Percentiles rank a stretch among this genome's conserved stretches.
Evolutionary conservation across 2,113 vertebrate species (phyloP).

Genomic region (Rhinolophus sinicus): DNA sequence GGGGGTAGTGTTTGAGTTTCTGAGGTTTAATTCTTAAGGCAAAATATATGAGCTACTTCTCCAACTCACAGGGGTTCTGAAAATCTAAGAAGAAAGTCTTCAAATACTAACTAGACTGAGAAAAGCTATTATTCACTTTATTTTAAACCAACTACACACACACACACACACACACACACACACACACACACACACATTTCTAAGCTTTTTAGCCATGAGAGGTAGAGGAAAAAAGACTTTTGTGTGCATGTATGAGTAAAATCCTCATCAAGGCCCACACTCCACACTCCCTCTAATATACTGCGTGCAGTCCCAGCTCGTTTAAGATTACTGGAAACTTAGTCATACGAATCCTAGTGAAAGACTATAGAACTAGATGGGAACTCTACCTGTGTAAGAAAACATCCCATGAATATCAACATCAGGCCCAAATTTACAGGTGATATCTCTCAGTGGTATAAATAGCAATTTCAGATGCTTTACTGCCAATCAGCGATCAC

Average conservation of each 20-base stretch:
- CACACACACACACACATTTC: background rate
- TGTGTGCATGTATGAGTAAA: background rate
- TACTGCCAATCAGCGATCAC: background rate
- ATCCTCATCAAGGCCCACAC: background rate
- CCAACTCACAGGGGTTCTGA: background rate
- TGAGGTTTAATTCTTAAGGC: conserved; percentile 1
- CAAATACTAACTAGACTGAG: background rate
- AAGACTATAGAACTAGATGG: background rate
- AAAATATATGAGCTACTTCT: background rate
- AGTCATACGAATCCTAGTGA: background rate
- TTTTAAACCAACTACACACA: background rate
- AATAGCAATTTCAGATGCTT: background rate
- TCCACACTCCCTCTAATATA: background rate
- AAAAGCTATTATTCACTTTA: background rate
- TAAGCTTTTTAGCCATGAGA: background rate
- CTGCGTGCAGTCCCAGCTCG: background rate
- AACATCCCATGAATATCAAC: background rate
- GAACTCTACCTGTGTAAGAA: background rate
- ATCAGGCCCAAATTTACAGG: background rate
- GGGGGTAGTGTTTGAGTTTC: background rate
- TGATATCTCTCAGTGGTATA: background rate
- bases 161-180: background rate
- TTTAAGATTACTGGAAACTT: background rate
- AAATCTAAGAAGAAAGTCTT: background rate
- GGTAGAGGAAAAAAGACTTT: background rate